phyloP scores from a whole-genome alignment of 2,888 invertebrate species.

The Dryobota labecula region DNA sequence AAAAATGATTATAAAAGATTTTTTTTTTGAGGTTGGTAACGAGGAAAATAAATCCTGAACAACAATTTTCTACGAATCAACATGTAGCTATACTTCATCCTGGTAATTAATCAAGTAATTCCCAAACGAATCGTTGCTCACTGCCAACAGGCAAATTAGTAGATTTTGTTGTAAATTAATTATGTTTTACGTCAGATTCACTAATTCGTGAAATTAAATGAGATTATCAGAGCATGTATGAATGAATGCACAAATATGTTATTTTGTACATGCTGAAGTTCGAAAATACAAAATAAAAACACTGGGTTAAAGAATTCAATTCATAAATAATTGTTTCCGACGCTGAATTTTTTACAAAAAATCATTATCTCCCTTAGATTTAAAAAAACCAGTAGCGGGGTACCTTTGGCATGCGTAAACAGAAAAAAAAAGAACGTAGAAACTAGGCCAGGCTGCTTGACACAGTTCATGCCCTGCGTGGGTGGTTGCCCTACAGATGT shows the following conservation, averaged over 20 bases:
- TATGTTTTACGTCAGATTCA: slow-evolving; percentile 3
- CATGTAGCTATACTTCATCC: slow-evolving; percentile 14
- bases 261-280: not conserved
- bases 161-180: slow-evolving; percentile 9
- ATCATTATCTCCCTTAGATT: not conserved
- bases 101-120: slow-evolving; percentile 23
- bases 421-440: slow-evolving; percentile 74
- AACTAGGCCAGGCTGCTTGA: slow-evolving; percentile 86
- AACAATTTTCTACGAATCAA: slow-evolving; percentile 10
- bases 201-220: not conserved
- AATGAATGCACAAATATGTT: not conserved
- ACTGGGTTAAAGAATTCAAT: not conserved
- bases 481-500: slow-evolving; percentile 85
- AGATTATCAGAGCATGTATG: not conserved
- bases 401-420: slow-evolving; percentile 66
- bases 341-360: not conserved
- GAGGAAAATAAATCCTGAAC: slow-evolving; percentile 14
- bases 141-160: slow-evolving; percentile 2
- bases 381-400: not conserved
- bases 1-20: slow-evolving; percentile 8
- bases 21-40: slow-evolving; percentile 1
- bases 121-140: not conserved
- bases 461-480: slow-evolving; percentile 85
- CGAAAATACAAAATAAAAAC: not conserved
- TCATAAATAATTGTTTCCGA: not conserved